These are phyloP conservation scores for Mustela nigripes DNA, from an alignment of 2,113 vertebrate species.

Conservation along the genomic window DNA sequence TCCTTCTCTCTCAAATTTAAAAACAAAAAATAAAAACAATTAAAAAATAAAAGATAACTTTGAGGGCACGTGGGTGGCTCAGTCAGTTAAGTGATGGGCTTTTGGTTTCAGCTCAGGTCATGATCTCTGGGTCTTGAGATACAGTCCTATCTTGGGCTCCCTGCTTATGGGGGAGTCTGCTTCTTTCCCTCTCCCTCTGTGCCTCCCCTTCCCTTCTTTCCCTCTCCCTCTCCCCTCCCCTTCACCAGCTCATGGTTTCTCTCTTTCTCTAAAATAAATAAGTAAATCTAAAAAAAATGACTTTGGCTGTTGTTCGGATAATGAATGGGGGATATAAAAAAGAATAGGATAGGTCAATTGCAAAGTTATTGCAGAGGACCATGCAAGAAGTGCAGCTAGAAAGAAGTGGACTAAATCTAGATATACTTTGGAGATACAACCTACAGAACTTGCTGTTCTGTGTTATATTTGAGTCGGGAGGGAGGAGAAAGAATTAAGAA, in stretches of 20 bases:
- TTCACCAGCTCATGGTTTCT: neutral
- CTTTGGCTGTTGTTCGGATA: neutral
- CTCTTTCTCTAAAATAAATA: neutral
- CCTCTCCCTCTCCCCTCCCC: neutral
- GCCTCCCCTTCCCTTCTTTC: neutral
- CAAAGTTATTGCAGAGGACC: conserved; percentile 11
- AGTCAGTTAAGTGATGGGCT: neutral
- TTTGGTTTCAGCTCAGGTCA: neutral
- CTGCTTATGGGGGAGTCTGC: neutral
- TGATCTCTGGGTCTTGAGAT: neutral
- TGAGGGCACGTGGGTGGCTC: neutral
- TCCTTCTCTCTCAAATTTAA: neutral
- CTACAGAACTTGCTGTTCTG: neutral
- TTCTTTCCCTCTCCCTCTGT: neutral
- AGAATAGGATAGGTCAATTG: neutral
- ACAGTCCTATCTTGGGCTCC: neutral
- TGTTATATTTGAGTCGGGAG: neutral
- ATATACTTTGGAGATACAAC: conserved; percentile 3
- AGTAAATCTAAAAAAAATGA: neutral
- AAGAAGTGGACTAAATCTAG: neutral
- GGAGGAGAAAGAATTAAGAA: neutral
- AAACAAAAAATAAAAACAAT: neutral
- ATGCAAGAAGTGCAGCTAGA: neutral
- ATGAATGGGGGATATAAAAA: neutral
- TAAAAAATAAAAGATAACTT: neutral